phyloP scores from a whole-genome alignment of 1,140 invertebrate genomes.

The Drosophila nigrodunni region DNA sequence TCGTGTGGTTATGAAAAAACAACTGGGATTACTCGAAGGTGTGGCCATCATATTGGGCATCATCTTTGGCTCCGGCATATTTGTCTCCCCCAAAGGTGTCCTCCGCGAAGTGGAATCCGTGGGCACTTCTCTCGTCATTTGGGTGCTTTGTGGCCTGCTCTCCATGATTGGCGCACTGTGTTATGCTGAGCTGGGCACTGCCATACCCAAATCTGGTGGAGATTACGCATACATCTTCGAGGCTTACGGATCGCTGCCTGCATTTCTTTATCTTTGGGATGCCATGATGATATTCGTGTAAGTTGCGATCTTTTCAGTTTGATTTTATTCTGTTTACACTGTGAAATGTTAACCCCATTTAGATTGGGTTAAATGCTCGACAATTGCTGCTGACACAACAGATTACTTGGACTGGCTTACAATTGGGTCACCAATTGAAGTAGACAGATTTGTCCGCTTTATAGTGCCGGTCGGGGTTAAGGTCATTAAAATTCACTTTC shows the following conservation, averaged over 20 bases:
- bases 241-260: slow-evolving; percentile 96
- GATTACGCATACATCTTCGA: slow-evolving; percentile 97
- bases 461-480: slow-evolving; percentile 3
- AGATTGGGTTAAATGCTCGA: slow-evolving; percentile 23
- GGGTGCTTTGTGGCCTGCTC: slow-evolving; percentile 93
- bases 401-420: background rate
- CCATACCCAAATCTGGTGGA: slow-evolving; percentile 93
- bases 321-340: background rate
- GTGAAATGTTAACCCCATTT: slow-evolving; percentile 12
- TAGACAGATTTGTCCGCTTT: slow-evolving; percentile 16
- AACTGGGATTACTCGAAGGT: slow-evolving; percentile 93
- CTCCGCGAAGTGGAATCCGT: slow-evolving; percentile 94
- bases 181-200: slow-evolving; percentile 96
- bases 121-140: slow-evolving; percentile 94
- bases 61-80: slow-evolving; percentile 97
- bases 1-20: slow-evolving; percentile 90
- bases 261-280: slow-evolving; percentile 97
- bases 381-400: slow-evolving; percentile 11
- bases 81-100: slow-evolving; percentile 98
- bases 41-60: slow-evolving; percentile 95
- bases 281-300: slow-evolving; percentile 93
- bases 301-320: slow-evolving; percentile 76
- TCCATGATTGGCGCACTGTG: slow-evolving; percentile 96
- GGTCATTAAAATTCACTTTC: slow-evolving; percentile 34
- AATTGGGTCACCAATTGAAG: slow-evolving; percentile 35